Evolutionary conservation across 2,113 vertebrate genomes (phyloP), one percentile per base, ranked within the genome.

Genomic region (Chaetops frenatus): DNA sequence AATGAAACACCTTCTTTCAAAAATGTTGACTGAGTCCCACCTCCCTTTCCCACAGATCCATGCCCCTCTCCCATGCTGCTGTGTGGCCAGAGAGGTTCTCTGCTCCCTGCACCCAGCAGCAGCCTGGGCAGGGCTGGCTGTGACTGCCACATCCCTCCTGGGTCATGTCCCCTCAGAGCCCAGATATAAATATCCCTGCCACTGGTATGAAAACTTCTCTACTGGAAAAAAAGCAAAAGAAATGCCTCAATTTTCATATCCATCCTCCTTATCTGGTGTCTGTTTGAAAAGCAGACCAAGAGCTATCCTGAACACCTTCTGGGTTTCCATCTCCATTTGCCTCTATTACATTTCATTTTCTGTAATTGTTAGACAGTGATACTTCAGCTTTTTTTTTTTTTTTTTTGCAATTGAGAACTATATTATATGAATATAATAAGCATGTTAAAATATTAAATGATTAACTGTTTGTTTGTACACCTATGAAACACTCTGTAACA

Each of bases 381-480:
- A 60, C 9, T 57, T 38, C 5, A 15, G 10, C 13, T 9, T 44
- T 51, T 60, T 73, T 85, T 85, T 61, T 18, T 45, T 53, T 61
- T 35, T 67, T 81, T 84, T 81, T 1, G 0, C 48, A 48, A 6
- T 28, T 38, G 60, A 84, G 31, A 81, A 42, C 27, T 65, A 45
- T 61, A 71, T 83, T 78, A 22, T 48, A 35, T 50, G 88, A 88
- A 81, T 92, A 86, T 33, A 95, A 57, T 80, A 74, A 27, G 29
- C 28, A 64, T 28, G 42, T 70, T 97, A 94, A 95, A 91, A 97
- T 96, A 94, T 92, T 97, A 97, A 97, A 95, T 95, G 48, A 92
- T 97, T 97, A 97, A 91, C 88, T 88, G 48, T 97, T 98, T 98
- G 91, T 97, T 97, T 97, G 85, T 95, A 97, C 93, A 97, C 96